Evolutionary conservation across 2,888 invertebrate genomes (phyloP).

Genomic region (Luperina testacea): DNA sequence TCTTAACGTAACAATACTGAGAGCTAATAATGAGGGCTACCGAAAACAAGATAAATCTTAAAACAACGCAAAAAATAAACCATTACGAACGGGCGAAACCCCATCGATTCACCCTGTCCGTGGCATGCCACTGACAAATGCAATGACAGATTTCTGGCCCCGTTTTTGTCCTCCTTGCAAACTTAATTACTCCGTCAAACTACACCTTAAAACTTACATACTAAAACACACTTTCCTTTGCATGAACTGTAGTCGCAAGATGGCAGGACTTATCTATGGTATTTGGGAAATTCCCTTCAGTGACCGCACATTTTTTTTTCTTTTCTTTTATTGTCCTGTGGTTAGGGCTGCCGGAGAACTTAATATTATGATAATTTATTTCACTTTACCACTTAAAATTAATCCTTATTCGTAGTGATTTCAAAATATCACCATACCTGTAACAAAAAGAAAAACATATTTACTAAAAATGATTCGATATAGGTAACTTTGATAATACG

Average conservation of each 20-base stretch:
- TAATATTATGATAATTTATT: slow-evolving; percentile 55
- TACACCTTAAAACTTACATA: slow-evolving; percentile 19
- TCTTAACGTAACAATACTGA: slow-evolving; percentile 4
- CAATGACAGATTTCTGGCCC: slow-evolving; percentile 73
- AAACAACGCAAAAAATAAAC: slow-evolving; percentile 59
- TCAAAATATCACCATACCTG: slow-evolving; percentile 56
- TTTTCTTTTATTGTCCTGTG: slow-evolving; percentile 61
- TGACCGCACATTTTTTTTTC: slow-evolving; percentile 67
- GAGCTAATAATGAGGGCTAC: slow-evolving; percentile 34
- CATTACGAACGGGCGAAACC: slow-evolving; percentile 58
- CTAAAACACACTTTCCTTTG: slow-evolving; percentile 54
- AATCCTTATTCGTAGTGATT: slow-evolving; percentile 16
- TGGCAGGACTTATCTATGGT: slow-evolving; percentile 64
- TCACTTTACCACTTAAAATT: slow-evolving; percentile 48
- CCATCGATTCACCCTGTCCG: slow-evolving; percentile 68
- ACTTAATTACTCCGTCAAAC: slow-evolving; percentile 11
- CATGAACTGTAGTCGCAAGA: slow-evolving; percentile 24
- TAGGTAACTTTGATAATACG: no score
- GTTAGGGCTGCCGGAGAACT: slow-evolving; percentile 54
- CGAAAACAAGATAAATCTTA: slow-evolving; percentile 60
- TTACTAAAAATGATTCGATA: background rate
- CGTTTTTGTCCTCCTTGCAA: slow-evolving; percentile 58
- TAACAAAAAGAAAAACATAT: slow-evolving; percentile 50
- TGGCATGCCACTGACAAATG: slow-evolving; percentile 73
- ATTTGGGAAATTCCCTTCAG: slow-evolving; percentile 70